A percentile compares a stretch with the other conserved stretches of the same genome.
Conservation (phyloP, 2,888 invertebrate species). For the Drosophila algonquin region DNA sequence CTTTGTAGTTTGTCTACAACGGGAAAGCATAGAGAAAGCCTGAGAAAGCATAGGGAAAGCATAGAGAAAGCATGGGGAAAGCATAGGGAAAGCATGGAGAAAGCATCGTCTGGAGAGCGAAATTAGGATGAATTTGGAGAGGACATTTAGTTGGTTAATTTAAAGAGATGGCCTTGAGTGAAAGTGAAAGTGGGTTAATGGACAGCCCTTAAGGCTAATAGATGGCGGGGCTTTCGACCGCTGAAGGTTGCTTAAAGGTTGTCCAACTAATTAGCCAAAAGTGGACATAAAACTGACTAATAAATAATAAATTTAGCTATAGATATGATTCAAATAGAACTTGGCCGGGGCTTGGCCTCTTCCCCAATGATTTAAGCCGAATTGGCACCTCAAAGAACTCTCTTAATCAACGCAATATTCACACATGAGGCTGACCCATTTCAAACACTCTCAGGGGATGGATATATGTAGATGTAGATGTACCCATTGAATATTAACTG, state of each 20-base stretch:
- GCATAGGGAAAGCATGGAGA: conserved; percentile 11
- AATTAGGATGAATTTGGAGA: conserved; percentile 26
- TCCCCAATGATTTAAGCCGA: conserved; percentile 2
- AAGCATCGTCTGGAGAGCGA: neutral
- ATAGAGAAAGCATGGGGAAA: too few species aligned
- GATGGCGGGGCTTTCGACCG: neutral
- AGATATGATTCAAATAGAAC: neutral
- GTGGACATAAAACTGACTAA: neutral
- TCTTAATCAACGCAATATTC: too few species aligned
- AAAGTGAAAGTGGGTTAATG: conserved; percentile 21
- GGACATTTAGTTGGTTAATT: conserved; percentile 26
- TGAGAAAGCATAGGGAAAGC: neutral
- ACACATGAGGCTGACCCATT: neutral
- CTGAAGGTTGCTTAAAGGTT: conserved; percentile 13
- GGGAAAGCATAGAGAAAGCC: conserved; percentile 9
- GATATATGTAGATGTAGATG: too few species aligned
- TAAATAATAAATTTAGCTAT: neutral
- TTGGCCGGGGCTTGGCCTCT: neutral
- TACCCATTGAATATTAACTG: conserved; percentile 39
- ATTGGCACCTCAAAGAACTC: conserved; percentile 1
- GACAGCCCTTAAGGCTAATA: conserved; percentile 5
- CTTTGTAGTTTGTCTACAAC: conserved; percentile 2
- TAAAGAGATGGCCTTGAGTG: conserved; percentile 22
- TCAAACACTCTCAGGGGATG: neutral
- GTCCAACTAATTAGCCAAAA: neutral